Conservation (phyloP, 2,888 invertebrate species). For the Sphinx pinastri region DNA sequence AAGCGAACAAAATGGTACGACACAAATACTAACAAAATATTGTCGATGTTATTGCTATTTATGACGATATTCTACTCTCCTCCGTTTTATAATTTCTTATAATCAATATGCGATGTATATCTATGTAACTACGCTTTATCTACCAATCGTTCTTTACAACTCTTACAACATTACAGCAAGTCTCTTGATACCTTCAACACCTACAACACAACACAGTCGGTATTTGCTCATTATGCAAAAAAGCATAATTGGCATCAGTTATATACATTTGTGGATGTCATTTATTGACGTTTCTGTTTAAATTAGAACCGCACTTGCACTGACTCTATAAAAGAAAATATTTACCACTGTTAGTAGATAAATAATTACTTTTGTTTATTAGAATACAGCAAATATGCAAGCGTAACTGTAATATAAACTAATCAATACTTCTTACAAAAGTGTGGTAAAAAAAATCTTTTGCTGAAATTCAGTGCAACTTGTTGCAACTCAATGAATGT, state of each 20-base stretch:
- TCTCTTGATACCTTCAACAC: background rate
- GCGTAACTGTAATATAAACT: background rate
- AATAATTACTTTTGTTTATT: background rate
- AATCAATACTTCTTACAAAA: background rate
- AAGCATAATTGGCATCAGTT: conserved; percentile 79
- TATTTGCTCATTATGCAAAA: conserved; percentile 83
- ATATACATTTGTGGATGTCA: conserved; percentile 74
- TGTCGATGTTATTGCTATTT: conserved; percentile 48
- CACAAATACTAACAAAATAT: conserved; percentile 36
- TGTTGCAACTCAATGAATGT: background rate
- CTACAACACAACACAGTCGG: conserved; percentile 54
- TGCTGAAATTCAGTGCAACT: background rate
- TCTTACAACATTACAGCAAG: conserved; percentile 1
- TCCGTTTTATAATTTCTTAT: conserved; percentile 46
- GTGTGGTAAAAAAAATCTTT: conserved; percentile 6
- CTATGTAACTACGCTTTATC: conserved; percentile 42
- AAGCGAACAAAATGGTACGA: conserved; percentile 94
- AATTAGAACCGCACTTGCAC: conserved; percentile 45
- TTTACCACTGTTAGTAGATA: background rate
- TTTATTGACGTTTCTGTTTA: conserved; percentile 60
- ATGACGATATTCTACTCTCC: conserved; percentile 52
- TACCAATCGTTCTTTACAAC: background rate
- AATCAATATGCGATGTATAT: conserved; percentile 46
- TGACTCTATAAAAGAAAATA: conserved; percentile 44
- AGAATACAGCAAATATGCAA: background rate